phyloP scores from a whole-genome alignment of 1,140 invertebrate species.

The Lithobius niger region DNA sequence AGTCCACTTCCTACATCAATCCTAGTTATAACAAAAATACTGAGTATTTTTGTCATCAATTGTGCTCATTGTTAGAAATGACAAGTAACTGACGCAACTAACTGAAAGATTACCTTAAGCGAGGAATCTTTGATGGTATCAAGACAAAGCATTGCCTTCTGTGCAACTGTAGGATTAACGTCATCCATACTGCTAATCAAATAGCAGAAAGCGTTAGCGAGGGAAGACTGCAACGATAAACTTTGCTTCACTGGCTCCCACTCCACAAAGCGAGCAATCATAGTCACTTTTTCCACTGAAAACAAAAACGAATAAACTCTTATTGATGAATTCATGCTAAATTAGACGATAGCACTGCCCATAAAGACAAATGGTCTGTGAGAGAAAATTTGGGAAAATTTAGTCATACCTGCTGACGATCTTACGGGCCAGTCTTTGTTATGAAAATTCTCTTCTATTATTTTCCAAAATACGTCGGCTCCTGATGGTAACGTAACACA shows the following conservation, averaged over 20 bases:
- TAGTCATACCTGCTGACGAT: conserved; percentile 67
- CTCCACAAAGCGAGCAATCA: conserved; percentile 86
- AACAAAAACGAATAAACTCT: conserved; percentile 3
- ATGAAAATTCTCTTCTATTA: conserved; percentile 88
- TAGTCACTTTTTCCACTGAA: conserved; percentile 76
- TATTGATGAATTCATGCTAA: too few species aligned
- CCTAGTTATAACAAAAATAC: too few species aligned
- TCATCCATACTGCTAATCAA: conserved; percentile 93
- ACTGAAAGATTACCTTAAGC: conserved; percentile 29
- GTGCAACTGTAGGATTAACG: conserved; percentile 82
- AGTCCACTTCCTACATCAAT: too few species aligned
- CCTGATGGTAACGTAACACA: conserved; percentile 85
- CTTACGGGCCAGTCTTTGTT: conserved; percentile 73
- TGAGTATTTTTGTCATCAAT: too few species aligned
- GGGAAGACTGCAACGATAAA: conserved; percentile 71
- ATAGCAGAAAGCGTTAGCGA: conserved; percentile 94
- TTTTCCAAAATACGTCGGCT: conserved; percentile 84
- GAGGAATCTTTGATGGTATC: conserved; percentile 80
- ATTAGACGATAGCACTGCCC: too few species aligned
- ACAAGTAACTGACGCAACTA: too few species aligned
- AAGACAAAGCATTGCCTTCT: conserved; percentile 79
- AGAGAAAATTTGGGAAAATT: too few species aligned
- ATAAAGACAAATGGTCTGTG: too few species aligned
- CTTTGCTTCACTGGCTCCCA: conserved; percentile 68
- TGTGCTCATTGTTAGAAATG: too few species aligned